Evolutionary conservation across 2,888 invertebrate genomes (phyloP).

Genomic region (Acrocera orbiculus): DNA sequence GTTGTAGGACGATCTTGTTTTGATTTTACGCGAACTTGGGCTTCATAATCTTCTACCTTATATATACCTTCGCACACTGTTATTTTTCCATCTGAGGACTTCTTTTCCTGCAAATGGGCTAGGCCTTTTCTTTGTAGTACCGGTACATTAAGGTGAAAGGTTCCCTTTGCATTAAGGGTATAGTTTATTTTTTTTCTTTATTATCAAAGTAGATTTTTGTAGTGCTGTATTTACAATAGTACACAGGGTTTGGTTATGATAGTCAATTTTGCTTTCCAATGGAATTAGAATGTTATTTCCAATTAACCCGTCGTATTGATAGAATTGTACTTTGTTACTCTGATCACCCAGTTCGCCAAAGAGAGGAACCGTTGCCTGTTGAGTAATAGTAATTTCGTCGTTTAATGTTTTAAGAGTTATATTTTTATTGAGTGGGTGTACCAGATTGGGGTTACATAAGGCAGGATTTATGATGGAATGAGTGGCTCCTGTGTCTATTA

Average conservation of each 20-base stretch:
- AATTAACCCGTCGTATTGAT: no score
- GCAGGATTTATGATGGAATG: constrained; percentile 1
- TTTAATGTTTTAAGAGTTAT: background rate
- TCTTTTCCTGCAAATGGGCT: background rate
- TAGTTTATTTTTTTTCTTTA: background rate
- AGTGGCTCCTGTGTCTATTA: constrained; percentile 2
- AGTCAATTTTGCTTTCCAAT: background rate
- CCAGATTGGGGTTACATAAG: constrained; percentile 1
- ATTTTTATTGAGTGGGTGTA: background rate
- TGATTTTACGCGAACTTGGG: background rate
- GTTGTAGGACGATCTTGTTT: background rate
- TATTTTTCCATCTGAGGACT: constrained; percentile 1
- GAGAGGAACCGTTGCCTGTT: constrained; percentile 1
- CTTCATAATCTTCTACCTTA: constrained; percentile 1
- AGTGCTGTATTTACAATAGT: background rate
- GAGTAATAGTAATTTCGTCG: background rate
- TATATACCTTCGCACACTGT: constrained; percentile 3
- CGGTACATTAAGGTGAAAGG: background rate
- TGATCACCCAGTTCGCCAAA: constrained; percentile 3
- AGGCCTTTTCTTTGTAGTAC: constrained; percentile 1
- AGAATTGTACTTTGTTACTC: background rate
- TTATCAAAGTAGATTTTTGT: background rate
- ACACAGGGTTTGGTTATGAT: background rate
- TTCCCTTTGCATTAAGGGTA: background rate
- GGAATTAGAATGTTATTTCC: background rate